These are phyloP conservation scores for Masticophis lateralis DNA, from an alignment of 2,797 vertebrate genomes.

Conservation along the genomic window DNA sequence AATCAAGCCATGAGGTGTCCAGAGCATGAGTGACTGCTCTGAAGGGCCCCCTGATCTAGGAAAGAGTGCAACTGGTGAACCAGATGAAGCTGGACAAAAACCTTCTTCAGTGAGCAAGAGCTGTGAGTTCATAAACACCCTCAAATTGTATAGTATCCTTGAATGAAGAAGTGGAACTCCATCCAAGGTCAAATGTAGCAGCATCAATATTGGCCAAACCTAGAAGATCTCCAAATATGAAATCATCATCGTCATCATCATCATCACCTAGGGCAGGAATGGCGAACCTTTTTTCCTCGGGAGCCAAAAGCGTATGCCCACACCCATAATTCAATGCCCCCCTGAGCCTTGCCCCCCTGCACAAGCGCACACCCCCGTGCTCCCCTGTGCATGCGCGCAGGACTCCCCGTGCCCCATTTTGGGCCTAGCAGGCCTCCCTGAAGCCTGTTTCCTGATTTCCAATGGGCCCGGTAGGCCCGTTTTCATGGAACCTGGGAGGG, in stretches of 20 bases:
- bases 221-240: background rate
- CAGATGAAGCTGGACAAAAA: background rate
- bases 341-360: too few relatives aligned
- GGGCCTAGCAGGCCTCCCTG: too few relatives aligned
- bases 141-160: background rate
- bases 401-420: too few relatives aligned
- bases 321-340: too few relatives aligned
- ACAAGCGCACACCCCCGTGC: too few relatives aligned
- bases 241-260: background rate
- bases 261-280: too few relatives aligned
- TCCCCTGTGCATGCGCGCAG: too few relatives aligned
- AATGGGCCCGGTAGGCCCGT: too few relatives aligned
- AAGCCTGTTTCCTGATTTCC: too few relatives aligned
- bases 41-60: background rate
- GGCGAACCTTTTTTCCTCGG: too few relatives aligned
- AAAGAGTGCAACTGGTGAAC: background rate
- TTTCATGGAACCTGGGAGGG: too few relatives aligned
- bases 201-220: background rate
- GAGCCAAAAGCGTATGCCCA: too few relatives aligned
- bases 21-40: background rate
- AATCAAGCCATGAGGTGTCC: background rate
- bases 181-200: background rate
- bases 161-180: background rate
- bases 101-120: background rate
- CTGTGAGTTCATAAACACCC: background rate